Evolutionary conservation across 1,140 invertebrate species (phyloP).

Genomic region (Drosophila takahashii): DNA sequence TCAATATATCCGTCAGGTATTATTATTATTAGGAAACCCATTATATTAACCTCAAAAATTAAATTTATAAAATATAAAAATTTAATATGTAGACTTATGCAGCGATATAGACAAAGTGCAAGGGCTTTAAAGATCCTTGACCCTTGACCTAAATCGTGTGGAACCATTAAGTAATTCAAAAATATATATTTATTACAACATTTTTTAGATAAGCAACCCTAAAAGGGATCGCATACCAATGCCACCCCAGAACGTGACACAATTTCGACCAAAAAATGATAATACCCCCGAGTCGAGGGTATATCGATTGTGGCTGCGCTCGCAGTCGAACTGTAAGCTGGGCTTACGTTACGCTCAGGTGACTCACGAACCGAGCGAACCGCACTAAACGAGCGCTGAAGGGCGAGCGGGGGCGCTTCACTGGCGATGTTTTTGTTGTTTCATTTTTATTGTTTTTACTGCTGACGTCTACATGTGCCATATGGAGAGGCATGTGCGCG

Average conservation of each 20-base stretch:
- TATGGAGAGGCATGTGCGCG: constrained; percentile 43
- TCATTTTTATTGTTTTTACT: constrained; percentile 10
- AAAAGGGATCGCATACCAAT: neutral
- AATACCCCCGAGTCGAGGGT: constrained; percentile 16
- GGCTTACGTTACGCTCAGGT: constrained; percentile 84
- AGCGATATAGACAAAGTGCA: too few relatives aligned
- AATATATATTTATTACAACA: neutral
- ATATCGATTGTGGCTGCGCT: constrained; percentile 47
- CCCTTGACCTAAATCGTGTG: too few relatives aligned
- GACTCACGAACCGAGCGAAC: constrained; percentile 69
- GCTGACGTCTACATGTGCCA: constrained; percentile 40
- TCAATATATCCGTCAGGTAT: too few relatives aligned
- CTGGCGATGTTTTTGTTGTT: constrained; percentile 18
- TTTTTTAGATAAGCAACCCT: neutral
- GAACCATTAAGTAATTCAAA: too few relatives aligned
- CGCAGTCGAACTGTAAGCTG: constrained; percentile 65
- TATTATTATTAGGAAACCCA: too few relatives aligned
- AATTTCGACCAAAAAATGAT: constrained; percentile 22
- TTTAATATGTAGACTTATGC: too few relatives aligned
- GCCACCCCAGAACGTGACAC: neutral
- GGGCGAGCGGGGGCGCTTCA: constrained; percentile 65
- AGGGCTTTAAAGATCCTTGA: too few relatives aligned
- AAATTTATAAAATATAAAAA: too few relatives aligned
- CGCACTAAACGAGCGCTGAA: constrained; percentile 37
- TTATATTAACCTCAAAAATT: too few relatives aligned